Conservation (phyloP, 2,113 vertebrate species). For the Carassius auratus region DNA sequence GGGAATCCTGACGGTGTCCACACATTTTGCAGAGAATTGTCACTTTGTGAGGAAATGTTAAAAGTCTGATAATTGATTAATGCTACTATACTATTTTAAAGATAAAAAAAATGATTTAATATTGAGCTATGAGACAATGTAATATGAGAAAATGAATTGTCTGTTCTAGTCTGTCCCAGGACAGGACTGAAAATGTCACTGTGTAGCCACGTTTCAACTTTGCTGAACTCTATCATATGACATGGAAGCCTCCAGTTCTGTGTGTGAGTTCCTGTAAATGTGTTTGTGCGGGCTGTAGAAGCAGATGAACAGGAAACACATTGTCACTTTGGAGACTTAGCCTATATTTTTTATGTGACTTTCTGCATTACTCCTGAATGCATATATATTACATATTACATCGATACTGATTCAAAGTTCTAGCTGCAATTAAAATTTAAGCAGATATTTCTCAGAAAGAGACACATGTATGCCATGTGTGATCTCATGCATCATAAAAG, state of each 20-base stretch:
- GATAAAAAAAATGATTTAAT: not conserved
- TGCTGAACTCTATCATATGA: constrained; percentile 6
- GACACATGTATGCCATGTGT: not conserved
- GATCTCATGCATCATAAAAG: not conserved
- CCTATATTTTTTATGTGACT: constrained; percentile 55
- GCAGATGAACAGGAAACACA: constrained; percentile 64
- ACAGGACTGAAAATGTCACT: not conserved
- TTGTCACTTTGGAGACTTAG: constrained; percentile 61
- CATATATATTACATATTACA: no score
- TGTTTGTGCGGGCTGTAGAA: constrained; percentile 52
- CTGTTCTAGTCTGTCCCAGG: constrained; percentile 7
- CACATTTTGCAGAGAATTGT: not conserved
- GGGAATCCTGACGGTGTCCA: not conserved
- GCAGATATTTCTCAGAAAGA: not conserved
- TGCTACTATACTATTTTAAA: not conserved
- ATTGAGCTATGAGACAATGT: not conserved
- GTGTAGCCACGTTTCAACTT: not conserved
- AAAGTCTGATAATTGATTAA: constrained; percentile 10
- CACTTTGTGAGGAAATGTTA: not conserved
- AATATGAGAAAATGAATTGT: not conserved
- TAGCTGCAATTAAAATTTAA: no score
- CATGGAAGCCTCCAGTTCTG: not conserved
- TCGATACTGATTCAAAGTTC: not conserved
- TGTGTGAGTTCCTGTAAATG: constrained; percentile 29
- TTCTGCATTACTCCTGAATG: not conserved